Evolutionary conservation across 1,140 invertebrate species (phyloP).

Genomic region (Planococcus citri): DNA sequence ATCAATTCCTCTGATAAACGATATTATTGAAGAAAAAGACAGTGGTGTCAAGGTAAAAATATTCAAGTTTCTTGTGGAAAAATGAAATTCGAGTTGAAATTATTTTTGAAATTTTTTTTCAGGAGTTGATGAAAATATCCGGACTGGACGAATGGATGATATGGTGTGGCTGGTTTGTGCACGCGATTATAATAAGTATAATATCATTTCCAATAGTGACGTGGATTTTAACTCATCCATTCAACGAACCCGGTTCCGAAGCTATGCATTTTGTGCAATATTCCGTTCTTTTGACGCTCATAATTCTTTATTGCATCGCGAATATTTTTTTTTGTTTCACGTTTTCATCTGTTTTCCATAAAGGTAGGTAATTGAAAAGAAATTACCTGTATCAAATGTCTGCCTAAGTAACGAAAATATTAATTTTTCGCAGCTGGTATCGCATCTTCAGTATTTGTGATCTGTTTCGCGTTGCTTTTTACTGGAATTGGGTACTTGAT

Average conservation of each 20-base stretch:
- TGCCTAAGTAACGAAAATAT: no score
- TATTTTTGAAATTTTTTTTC: no score
- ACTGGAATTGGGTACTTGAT: no score
- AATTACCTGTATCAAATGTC: no score
- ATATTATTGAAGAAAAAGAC: not conserved
- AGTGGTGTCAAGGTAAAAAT: not conserved
- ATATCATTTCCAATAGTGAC: constrained; percentile 38
- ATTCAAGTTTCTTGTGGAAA: no score
- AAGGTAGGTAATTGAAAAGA: not conserved
- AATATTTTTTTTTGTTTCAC: constrained; percentile 23
- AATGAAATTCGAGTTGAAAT: no score
- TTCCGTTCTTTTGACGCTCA: constrained; percentile 28
- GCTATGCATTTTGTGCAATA: constrained; percentile 35
- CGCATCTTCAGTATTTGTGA: no score
- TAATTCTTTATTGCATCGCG: constrained; percentile 12
- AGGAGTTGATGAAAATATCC: constrained; percentile 61
- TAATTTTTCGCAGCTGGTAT: no score
- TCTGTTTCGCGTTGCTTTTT: no score
- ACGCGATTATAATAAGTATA: constrained; percentile 41
- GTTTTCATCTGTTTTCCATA: constrained; percentile 20
- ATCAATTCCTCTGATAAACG: not conserved
- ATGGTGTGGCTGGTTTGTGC: constrained; percentile 50
- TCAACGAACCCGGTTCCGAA: constrained; percentile 28
- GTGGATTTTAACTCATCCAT: constrained; percentile 33
- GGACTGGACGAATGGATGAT: constrained; percentile 48